Evolutionary conservation across 1,140 invertebrate species (phyloP), one percentile per base, ranked within the genome.

Genomic region (Panagrolaimus sp.): DNA sequence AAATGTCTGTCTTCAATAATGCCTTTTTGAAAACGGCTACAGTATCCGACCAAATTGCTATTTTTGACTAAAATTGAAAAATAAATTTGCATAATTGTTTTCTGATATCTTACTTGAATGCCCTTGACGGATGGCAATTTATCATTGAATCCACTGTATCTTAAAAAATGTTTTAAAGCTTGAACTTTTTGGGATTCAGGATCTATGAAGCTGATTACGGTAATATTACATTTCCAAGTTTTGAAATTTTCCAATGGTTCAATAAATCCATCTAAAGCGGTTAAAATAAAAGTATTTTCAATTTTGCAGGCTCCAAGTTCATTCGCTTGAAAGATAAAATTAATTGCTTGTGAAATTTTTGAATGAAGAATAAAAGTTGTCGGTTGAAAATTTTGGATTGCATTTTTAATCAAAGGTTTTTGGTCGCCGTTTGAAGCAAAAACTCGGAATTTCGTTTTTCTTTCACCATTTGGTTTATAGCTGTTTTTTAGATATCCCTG

Each of bases 31-130:
- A 21, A 58, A 58, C 28, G 0, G 52, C 17, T 21, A 58, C 14
- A 21, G 52, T 58, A 28, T 58, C 52, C 3, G 52, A 58, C 52
- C 52, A 58, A 12, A 58, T 28, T 58, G 52, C 52, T 58, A 28
- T 17, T 21, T 58, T 58, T 10, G 52, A 58, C 52, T 58, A 21
- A 24, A 58, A 10, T 58, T 58, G n/a, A n/a, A n/a, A n/a, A n/a
- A n/a, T n/a, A n/a, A n/a, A n/a, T n/a, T n/a, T n/a, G n/a, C 2
- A 21, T 26, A 5, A 26, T 58, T 24, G 2, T 26, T 17, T 12
- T 12, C 3, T 58, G 21, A 21, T 26, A 58, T 26, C 15, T 21
- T 14, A 58, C 52, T 12, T 12, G 28, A 21, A 58, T 28, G 28
- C 52, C 52, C 14, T 28, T 58, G 1, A 21, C 17, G 7, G 32